Base-by-base conservation (phyloP, 1,140 invertebrate genomes). In the Solenopsis fugax region DNA sequence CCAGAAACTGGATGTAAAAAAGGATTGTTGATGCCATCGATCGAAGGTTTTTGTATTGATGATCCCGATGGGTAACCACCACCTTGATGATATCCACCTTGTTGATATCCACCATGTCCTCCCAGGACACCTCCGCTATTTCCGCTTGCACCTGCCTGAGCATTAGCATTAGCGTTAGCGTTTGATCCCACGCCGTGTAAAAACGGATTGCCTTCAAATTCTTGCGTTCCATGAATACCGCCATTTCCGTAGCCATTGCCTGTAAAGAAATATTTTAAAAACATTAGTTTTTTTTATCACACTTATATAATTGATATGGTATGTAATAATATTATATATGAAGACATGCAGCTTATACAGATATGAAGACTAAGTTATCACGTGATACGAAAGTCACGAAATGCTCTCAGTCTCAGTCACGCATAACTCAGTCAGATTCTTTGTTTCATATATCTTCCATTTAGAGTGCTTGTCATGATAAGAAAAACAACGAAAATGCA, bases 141-240 rank as follows among this genome's bases (percentile, higher is more conserved):
- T 21, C 48, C 18, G 50, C 60, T 29, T 0, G 78, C 48, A 10
- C 34, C 54, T n/a, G 76, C 62, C 24, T 71, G 72, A 34, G 80
- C 85, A 9, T 60, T 50, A 9, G 90, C 87, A 18, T 91, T 87
- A 24, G 72, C 50, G 6, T 62, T 58, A 16, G 88, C 86, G 12
- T 92, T 84, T 48, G 72, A 81, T 29, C 87, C 88, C 54, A 3
- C 54, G 18, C 18, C 4, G 56, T 6, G 13, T 16, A 90, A 75
- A 73, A 90, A 91, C 0, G 87, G 86, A 86, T 89, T 88, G n/a
- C 29, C 29, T 56, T 81, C n/a, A 18, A 13, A 60, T 41, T 12
- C 37, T 5, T 41, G 52, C 7, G 18, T 50, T 21, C 80, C 80
- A 2, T 64, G 80, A 45, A 41, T 29, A 34, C 72, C 60, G 10